Conservation (phyloP, 2,797 vertebrate species). For the Lagorchestes hirsutus region DNA sequence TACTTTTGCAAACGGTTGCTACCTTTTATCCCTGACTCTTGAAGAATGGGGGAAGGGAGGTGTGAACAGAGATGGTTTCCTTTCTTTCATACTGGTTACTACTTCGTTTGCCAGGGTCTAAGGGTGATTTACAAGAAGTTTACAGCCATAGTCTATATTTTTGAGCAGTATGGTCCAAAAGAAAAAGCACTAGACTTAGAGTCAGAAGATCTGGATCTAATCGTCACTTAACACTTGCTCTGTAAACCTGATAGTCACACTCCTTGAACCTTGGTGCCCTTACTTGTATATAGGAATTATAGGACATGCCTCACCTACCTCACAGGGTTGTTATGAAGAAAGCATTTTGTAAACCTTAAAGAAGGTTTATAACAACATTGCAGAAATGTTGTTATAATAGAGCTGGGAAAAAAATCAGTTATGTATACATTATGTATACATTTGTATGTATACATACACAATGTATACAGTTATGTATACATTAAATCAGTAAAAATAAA, state of each 20-base stretch:
- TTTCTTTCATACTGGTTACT: not conserved
- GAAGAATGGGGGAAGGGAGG: not conserved
- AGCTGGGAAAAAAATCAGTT: not conserved
- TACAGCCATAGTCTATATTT: not conserved
- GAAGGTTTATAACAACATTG: not conserved
- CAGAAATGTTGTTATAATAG: not conserved
- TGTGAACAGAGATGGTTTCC: not conserved
- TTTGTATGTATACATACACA: no score
- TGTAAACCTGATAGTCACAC: not conserved
- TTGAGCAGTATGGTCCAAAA: not conserved
- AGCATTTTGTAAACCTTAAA: not conserved
- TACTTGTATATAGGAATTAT: not conserved
- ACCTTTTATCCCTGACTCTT: not conserved
- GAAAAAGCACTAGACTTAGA: not conserved
- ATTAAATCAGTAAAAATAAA: not conserved
- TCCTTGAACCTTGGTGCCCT: not conserved
- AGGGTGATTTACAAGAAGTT: not conserved
- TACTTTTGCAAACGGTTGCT: not conserved
- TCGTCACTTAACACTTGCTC: not conserved
- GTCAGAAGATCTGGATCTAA: not conserved
- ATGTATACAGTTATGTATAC: not conserved
- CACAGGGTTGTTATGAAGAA: not conserved
- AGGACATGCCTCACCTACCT: not conserved
- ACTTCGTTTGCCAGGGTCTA: not conserved
- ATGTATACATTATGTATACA: not conserved